Conservation (phyloP, 1,140 invertebrate genomes). For the Meloidogyne floridensis region DNA sequence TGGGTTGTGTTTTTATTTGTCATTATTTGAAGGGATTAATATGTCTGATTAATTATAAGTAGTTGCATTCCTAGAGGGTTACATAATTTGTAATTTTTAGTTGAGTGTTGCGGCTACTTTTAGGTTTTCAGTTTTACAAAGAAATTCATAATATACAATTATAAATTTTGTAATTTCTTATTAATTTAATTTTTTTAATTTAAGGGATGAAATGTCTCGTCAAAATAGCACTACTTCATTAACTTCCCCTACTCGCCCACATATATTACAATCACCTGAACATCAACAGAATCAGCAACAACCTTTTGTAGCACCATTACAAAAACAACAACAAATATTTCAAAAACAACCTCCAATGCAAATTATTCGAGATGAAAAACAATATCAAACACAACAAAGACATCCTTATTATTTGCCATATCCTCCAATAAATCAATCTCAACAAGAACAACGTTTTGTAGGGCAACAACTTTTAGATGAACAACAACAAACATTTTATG, state of each 20-base stretch:
- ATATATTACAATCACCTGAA: slow-evolving; percentile 1
- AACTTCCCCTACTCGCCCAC: neutral
- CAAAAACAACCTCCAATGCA: neutral
- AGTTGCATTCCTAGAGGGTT: too few relatives aligned
- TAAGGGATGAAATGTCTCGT: neutral
- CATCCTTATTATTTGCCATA: slow-evolving; percentile 3
- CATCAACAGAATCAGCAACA: slow-evolving; percentile 10
- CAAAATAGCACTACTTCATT: slow-evolving; percentile 11
- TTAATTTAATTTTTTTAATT: neutral
- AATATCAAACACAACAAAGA: neutral
- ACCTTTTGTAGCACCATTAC: slow-evolving; percentile 9
- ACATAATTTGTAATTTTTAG: too few relatives aligned
- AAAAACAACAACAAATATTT: neutral
- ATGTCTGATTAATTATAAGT: too few relatives aligned
- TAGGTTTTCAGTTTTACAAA: too few relatives aligned
- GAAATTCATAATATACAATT: too few relatives aligned
- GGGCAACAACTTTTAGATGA: neutral
- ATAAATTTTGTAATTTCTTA: too few relatives aligned
- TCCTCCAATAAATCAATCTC: neutral
- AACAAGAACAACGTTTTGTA: slow-evolving; percentile 9
- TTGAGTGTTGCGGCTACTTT: too few relatives aligned
- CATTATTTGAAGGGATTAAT: too few relatives aligned
- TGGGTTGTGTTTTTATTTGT: too few relatives aligned
- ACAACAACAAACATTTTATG: neutral
- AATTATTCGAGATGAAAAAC: neutral